Evolutionary conservation across 2,888 invertebrate species (phyloP).

Genomic region (Hirtodrosophila confusa): DNA sequence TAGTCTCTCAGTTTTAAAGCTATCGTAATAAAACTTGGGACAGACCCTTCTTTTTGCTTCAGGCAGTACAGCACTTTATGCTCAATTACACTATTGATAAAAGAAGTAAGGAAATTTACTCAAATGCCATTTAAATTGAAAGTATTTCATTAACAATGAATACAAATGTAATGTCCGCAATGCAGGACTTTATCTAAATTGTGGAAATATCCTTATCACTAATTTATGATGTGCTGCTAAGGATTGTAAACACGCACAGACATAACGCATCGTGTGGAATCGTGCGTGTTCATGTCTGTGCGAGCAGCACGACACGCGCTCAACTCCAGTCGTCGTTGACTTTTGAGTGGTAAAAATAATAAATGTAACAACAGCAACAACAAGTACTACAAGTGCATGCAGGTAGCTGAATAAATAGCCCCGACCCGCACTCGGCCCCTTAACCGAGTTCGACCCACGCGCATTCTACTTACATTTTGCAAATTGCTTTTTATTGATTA

Average conservation of each 20-base stretch:
- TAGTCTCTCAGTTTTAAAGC: too few species aligned
- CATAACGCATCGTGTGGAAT: background rate
- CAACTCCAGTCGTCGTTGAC: slow-evolving; percentile 37
- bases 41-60: too few species aligned
- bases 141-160: too few species aligned
- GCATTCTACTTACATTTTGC: slow-evolving; percentile 65
- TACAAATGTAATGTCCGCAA: too few species aligned
- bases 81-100: too few species aligned
- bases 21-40: too few species aligned
- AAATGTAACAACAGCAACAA: slow-evolving; percentile 33
- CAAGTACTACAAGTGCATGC: slow-evolving; percentile 41
- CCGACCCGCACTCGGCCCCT: slow-evolving; percentile 5
- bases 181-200: too few species aligned
- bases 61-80: too few species aligned
- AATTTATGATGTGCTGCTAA: too few species aligned
- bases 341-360: slow-evolving; percentile 62
- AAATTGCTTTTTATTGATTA: slow-evolving; percentile 76
- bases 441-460: slow-evolving; percentile 47
- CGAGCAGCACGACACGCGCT: slow-evolving; percentile 14
- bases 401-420: slow-evolving; percentile 54
- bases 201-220: too few species aligned
- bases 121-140: too few species aligned
- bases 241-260: background rate
- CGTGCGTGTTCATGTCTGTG: slow-evolving; percentile 11
- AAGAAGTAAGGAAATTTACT: too few species aligned